Evolutionary conservation across 2,797 vertebrate species (phyloP).

Genomic region (Potorous gilbertii): DNA sequence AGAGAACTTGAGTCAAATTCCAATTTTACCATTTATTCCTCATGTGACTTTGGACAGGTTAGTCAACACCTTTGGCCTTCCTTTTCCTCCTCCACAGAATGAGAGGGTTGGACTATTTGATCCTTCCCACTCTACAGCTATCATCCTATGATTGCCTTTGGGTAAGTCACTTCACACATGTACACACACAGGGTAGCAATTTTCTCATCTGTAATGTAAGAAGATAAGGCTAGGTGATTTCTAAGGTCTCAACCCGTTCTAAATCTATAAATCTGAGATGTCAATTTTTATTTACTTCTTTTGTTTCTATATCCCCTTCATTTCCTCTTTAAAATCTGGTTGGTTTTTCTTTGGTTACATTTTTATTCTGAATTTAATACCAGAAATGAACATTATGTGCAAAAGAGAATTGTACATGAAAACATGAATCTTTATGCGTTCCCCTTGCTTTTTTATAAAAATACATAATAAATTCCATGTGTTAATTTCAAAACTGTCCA

Average conservation of each 20-base stretch:
- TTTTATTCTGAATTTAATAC: not conserved
- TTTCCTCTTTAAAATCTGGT: not conserved
- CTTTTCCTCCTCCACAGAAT: not conserved
- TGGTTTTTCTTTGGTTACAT: not conserved
- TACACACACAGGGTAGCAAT: not conserved
- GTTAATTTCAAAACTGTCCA: not conserved
- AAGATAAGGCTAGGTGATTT: not conserved
- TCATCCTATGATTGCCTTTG: not conserved
- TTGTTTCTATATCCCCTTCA: not conserved
- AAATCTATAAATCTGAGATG: not conserved
- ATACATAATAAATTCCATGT: not conserved
- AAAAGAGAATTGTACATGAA: not conserved
- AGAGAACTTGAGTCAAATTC: no score
- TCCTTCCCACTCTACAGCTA: not conserved
- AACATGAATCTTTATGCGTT: not conserved
- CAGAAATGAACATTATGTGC: not conserved
- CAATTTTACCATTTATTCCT: no score
- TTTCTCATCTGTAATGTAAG: not conserved
- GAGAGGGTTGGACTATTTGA: not conserved
- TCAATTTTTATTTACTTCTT: not conserved
- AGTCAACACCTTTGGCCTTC: not conserved
- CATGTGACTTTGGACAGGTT: no score
- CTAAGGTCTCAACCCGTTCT: not conserved
- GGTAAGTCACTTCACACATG: not conserved
- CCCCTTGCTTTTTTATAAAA: not conserved